A percentile compares a stretch with the other conserved stretches of the same genome.
phyloP scores from a whole-genome alignment of 2,888 invertebrate genomes.

The Formica aserva region DNA sequence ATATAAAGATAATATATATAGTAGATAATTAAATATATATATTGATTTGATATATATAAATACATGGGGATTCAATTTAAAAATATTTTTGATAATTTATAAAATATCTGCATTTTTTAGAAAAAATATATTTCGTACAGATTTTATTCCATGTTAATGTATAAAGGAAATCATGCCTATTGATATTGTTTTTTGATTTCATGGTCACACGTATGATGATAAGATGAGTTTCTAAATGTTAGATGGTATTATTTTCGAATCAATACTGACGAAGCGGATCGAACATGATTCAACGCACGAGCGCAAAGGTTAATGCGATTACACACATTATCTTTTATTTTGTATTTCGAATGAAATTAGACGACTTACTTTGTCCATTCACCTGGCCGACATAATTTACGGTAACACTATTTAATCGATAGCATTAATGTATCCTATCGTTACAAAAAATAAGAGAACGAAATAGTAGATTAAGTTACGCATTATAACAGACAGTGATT shows the following conservation, averaged over 20 bases:
- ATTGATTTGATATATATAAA: not conserved
- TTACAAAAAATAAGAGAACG: constrained; percentile 59
- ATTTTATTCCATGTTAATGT: not conserved
- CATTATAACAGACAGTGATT: constrained; percentile 49
- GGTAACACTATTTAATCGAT: constrained; percentile 19
- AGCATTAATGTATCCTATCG: not conserved
- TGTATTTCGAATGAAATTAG: not conserved
- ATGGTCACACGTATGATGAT: not conserved
- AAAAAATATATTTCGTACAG: not conserved
- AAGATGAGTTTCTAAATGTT: not conserved
- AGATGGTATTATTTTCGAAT: not conserved
- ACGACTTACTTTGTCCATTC: constrained; percentile 20
- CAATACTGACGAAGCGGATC: not conserved
- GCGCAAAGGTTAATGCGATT: constrained; percentile 23
- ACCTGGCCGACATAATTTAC: not conserved
- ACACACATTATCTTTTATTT: constrained; percentile 19
- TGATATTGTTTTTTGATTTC: not conserved
- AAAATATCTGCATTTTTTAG: not conserved
- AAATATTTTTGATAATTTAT: not conserved
- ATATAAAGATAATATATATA: constrained; percentile 2
- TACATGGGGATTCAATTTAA: not conserved
- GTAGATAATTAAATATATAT: not conserved
- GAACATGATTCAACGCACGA: not conserved
- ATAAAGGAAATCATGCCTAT: not conserved
- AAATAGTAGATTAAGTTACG: constrained; percentile 54